Percentiles rank a stretch among this genome's conserved stretches.
Evolutionary conservation across 2,888 invertebrate species (phyloP).

Genomic region (Drosophila villosipedis): DNA sequence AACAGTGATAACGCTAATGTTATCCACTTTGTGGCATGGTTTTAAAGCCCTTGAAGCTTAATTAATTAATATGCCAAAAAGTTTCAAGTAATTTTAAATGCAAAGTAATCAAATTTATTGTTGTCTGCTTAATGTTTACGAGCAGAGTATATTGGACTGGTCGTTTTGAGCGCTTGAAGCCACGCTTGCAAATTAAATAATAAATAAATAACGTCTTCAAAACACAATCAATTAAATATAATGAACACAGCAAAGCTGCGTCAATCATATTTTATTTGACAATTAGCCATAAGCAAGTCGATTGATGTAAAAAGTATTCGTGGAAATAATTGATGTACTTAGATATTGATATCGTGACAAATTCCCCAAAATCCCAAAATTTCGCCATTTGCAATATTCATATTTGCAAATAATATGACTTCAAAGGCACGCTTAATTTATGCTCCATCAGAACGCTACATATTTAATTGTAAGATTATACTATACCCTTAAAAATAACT

Average conservation of each 20-base stretch:
- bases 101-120: neutral
- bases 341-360: neutral
- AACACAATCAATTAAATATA: neutral
- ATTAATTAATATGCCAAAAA: neutral
- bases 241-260: neutral
- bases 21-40: neutral
- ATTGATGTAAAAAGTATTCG: neutral
- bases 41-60: neutral
- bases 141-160: neutral
- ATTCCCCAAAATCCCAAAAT: neutral
- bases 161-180: neutral
- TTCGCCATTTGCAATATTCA: neutral
- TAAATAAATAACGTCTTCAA: neutral
- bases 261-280: neutral
- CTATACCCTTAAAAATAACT: neutral
- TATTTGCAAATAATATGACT: neutral
- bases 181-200: neutral
- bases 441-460: constrained; percentile 2
- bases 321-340: neutral
- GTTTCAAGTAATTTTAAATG: neutral
- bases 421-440: neutral
- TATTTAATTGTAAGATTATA: constrained; percentile 13
- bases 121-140: neutral
- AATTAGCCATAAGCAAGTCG: neutral
- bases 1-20: neutral